phyloP scores from a whole-genome alignment of 2,113 vertebrate species.

The Ceratotherium simum region DNA sequence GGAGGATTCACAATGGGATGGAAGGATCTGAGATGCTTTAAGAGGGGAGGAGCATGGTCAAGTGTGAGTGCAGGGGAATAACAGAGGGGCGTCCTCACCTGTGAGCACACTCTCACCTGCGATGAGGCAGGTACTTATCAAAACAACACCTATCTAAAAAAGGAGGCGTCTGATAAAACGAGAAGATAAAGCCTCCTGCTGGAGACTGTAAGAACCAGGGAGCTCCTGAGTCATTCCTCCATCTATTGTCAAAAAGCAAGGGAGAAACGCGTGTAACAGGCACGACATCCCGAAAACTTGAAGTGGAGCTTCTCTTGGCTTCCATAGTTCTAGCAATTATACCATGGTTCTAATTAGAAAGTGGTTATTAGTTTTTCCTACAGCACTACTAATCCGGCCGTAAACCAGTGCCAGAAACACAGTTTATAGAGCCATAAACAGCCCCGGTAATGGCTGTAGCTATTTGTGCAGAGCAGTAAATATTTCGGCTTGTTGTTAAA shows the following conservation, averaged over 20 bases:
- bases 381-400: slow-evolving; percentile 71
- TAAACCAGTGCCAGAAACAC: slow-evolving; percentile 80
- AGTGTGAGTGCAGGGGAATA: background rate
- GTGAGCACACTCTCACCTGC: background rate
- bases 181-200: background rate
- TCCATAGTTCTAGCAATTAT: slow-evolving; percentile 72
- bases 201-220: background rate
- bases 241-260: background rate
- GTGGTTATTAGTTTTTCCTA: slow-evolving; percentile 81
- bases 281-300: background rate
- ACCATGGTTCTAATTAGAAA: slow-evolving; percentile 83
- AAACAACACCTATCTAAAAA: background rate
- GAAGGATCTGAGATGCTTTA: background rate
- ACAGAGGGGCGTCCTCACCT: background rate
- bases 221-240: background rate
- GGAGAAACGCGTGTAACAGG: background rate
- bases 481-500: slow-evolving; percentile 86
- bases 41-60: background rate
- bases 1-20: background rate
- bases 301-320: slow-evolving; percentile 75
- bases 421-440: slow-evolving; percentile 85
- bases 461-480: slow-evolving; percentile 85
- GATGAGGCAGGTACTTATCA: background rate
- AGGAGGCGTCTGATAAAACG: background rate
- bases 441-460: slow-evolving; percentile 74